phyloP scores from a whole-genome alignment of 2,113 vertebrate genomes.

The Spilogale gracilis region DNA sequence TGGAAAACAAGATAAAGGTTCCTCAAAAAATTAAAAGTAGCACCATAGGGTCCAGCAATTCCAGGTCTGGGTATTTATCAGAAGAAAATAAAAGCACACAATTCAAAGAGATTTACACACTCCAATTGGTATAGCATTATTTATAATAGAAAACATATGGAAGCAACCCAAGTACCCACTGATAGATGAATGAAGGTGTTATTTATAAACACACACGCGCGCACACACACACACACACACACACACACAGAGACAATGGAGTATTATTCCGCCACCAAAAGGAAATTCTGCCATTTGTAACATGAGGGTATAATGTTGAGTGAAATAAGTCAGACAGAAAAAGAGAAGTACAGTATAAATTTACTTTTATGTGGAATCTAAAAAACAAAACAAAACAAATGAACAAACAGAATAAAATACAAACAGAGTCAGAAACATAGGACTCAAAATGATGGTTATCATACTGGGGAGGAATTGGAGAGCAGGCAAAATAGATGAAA shows the following conservation, averaged over 20 bases:
- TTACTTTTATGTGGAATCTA: background rate
- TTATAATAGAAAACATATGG: background rate
- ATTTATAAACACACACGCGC: background rate
- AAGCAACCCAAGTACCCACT: background rate
- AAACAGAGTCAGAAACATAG: background rate
- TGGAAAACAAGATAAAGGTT: background rate
- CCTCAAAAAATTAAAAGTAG: background rate
- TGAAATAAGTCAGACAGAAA: background rate
- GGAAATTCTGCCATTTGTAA: background rate
- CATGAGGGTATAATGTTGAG: background rate
- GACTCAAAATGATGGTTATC: background rate
- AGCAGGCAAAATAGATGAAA: background rate
- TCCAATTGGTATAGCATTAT: background rate
- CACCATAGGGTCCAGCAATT: background rate
- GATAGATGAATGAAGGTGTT: background rate
- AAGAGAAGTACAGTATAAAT: background rate
- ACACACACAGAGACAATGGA: background rate
- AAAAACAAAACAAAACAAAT: background rate
- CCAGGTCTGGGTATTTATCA: background rate
- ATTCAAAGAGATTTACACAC: background rate
- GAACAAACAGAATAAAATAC: background rate
- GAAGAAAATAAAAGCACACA: background rate
- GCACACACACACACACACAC: background rate
- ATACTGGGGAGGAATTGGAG: background rate
- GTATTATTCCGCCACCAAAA: background rate